Percentiles rank a stretch among this genome's conserved stretches.
These are phyloP conservation scores for Bufo bufo DNA, from an alignment of 2,113 vertebrate genomes.

Conservation along the genomic window DNA sequence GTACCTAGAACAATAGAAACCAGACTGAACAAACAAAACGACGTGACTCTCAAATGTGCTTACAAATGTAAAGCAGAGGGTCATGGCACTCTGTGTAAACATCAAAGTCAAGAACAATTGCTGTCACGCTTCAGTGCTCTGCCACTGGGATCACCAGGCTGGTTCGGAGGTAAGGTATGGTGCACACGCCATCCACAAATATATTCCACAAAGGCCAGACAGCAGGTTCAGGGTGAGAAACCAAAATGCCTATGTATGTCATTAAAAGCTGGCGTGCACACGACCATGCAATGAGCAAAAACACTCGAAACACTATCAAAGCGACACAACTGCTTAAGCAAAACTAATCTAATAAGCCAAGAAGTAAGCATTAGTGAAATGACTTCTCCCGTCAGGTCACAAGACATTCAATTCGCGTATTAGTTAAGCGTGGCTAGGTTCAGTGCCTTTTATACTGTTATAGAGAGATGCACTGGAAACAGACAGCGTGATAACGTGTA, in stretches of 20 bases:
- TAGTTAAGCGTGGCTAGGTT: conserved; percentile 27
- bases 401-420: conserved; percentile 24
- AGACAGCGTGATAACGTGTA: neutral
- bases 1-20: conserved; percentile 13
- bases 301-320: conserved; percentile 1
- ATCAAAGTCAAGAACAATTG: conserved; percentile 26
- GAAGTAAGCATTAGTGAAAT: conserved; percentile 13
- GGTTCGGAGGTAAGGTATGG: neutral
- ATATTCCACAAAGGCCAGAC: neutral
- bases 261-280: neutral
- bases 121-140: conserved; percentile 3
- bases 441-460: neutral
- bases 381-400: conserved; percentile 26
- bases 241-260: neutral
- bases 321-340: conserved; percentile 10
- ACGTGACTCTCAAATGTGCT: neutral
- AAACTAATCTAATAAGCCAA: conserved; percentile 34
- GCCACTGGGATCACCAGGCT: conserved; percentile 25
- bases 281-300: neutral
- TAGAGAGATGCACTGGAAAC: neutral
- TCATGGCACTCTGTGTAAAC: conserved; percentile 11
- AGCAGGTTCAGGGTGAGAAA: neutral
- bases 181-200: neutral
- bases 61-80: conserved; percentile 29
- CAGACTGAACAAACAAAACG: conserved; percentile 1